Evolutionary conservation across 2,113 vertebrate genomes (phyloP), one percentile per base, ranked within the genome.

Genomic region (Muscicapa adusta): DNA sequence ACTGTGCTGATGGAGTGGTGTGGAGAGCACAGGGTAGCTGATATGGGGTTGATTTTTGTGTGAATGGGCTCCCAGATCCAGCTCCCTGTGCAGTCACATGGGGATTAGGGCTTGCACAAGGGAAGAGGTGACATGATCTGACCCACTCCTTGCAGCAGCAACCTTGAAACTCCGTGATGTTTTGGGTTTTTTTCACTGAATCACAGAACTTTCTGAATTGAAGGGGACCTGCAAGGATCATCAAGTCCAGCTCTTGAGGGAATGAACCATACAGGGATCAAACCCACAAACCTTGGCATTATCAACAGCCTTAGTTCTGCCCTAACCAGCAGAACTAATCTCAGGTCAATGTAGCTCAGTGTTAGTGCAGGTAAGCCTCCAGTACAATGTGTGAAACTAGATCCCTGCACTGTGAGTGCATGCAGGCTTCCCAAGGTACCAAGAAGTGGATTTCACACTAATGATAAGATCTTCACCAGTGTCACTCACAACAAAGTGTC

Each of bases 181-280:
- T 68, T 25, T n/a, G 48, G 11, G 8, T 1, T 3, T 54, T 45
- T 68, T 75, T 29, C 28, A 15, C 47, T 40, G 62, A 82, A 47
- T 74, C 40, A 61, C 47, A 42, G 29, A 75, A 34, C 18, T 34
- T 75, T 75, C 20, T 61, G n/a, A 26, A 29, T 36, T 36, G 58
- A 16, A 72, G 72, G 26, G 15, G 26, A 50, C 40, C 14, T 14
- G 12, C n/a, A 68, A 31, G 25, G 40, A 54, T 26, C n/a, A 23
- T 4, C 0, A 0, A 61, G 17, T 47, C 38, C 38, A 74, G 1
- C n/a, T 31, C 47, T 34, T 40, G 12, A 60, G 24, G 0, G 3
- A 61, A 61, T 40, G 61, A 53, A 6, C 14, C n/a, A 5, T 10
- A 15, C 14, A 47, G 40, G 47, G 54, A 13, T 47, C 1, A 2